These are phyloP conservation scores for Drosophila affinis DNA, from an alignment of 2,888 invertebrate species.

Conservation along the genomic window DNA sequence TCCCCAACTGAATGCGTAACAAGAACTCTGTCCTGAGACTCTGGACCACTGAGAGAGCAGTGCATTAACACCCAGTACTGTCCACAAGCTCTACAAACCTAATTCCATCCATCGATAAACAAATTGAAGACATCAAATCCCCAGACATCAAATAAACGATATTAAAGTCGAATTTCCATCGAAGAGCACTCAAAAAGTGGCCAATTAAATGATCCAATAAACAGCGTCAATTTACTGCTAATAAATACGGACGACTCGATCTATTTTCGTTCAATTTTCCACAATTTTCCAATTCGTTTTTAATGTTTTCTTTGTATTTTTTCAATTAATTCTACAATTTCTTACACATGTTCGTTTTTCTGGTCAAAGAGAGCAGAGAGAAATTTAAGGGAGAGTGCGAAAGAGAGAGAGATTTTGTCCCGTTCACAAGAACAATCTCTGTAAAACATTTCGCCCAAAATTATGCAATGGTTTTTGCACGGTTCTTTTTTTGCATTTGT, in stretches of 20 bases:
- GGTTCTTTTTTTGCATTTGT: slow-evolving; percentile 1
- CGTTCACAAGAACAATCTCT: too few relatives aligned
- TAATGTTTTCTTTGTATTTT: slow-evolving; percentile 20
- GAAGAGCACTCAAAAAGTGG: slow-evolving; percentile 54
- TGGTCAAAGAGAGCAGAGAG: neutral
- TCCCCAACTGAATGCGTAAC: neutral
- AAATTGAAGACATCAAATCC: slow-evolving; percentile 20
- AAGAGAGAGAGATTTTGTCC: slow-evolving; percentile 26
- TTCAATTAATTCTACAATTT: slow-evolving; percentile 40
- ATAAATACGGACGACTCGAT: slow-evolving; percentile 47
- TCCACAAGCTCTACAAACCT: neutral
- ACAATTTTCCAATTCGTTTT: slow-evolving; percentile 33
- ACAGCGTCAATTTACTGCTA: slow-evolving; percentile 51
- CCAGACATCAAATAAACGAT: slow-evolving; percentile 26
- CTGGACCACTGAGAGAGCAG: neutral
- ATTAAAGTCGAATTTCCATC: slow-evolving; percentile 29
- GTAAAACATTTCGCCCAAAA: slow-evolving; percentile 10
- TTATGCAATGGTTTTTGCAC: slow-evolving; percentile 19
- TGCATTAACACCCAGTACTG: neutral
- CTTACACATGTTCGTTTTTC: slow-evolving; percentile 42
- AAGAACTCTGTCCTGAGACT: neutral
- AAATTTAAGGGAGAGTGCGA: neutral
- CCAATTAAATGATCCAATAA: slow-evolving; percentile 72
- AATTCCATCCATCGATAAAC: slow-evolving; percentile 20
- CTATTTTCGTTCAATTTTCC: slow-evolving; percentile 47